These are phyloP conservation scores for Galago senegalensis DNA, from an alignment of 2,797 vertebrate species.

Conservation along the genomic window DNA sequence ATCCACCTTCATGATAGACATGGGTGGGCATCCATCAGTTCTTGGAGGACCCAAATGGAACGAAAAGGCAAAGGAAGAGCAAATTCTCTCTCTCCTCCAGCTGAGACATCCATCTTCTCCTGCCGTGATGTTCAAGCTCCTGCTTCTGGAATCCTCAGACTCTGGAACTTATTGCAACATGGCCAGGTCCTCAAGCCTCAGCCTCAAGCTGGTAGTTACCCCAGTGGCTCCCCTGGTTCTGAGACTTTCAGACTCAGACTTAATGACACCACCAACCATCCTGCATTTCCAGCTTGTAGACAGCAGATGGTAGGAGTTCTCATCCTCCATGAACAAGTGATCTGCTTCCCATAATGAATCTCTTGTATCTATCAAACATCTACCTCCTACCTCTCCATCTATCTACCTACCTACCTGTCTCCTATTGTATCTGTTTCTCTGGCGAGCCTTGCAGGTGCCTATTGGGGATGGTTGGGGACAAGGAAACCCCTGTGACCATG, in stretches of 20 bases:
- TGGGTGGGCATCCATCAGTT: neutral
- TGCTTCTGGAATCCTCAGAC: neutral
- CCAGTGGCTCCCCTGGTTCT: neutral
- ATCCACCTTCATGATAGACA: no score
- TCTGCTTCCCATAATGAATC: neutral
- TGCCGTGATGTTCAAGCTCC: neutral
- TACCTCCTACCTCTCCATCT: neutral
- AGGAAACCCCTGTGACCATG: neutral
- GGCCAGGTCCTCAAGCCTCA: neutral
- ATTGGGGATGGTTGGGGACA: rapidly evolving
- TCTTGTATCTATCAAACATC: neutral
- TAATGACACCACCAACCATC: neutral
- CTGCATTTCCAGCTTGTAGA: neutral
- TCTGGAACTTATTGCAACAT: neutral
- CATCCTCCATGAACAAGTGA: neutral
- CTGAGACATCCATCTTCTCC: neutral
- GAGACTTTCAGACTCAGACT: neutral
- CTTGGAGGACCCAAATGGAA: neutral
- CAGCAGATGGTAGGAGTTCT: neutral
- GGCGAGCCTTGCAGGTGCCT: neutral
- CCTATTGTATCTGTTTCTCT: neutral
- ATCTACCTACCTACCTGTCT: neutral
- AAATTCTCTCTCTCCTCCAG: neutral
- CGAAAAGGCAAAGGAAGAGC: neutral
- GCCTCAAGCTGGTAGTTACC: neutral